Evolutionary conservation across 2,888 invertebrate genomes (phyloP), one percentile per base, ranked within the genome.

Genomic region (Dryococelus australis): DNA sequence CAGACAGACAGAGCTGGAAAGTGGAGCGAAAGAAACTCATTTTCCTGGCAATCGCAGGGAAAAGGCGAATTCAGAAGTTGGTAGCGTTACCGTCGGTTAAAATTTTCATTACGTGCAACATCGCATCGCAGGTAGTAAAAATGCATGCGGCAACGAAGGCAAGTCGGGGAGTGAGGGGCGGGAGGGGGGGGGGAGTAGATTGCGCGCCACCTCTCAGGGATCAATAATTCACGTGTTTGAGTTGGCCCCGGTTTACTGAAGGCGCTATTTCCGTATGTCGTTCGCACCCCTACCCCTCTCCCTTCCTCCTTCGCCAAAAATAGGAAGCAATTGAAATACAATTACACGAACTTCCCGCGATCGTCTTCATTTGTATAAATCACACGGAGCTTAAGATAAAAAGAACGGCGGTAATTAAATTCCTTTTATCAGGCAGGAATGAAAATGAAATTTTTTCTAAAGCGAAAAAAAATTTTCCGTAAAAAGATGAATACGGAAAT

Each of bases 21-120:
- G 65, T n/a, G 16, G 65, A n/a, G 65, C 65, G 10, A 65, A 65
- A 65, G 65, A 65, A 65, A 65, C 65, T 65, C 65, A 65, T 65
- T 65, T 65, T 65, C 65, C 65, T 20, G 65, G 65, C 65, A 65
- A 65, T 65, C 65, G 65, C 24, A 65, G 65, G 65, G n/a, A 65
- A 65, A n/a, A 65, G 65, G 65, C 65, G 65, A 65, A 65, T 65
- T 65, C 65, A 65, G 65, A 65, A 65, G 65, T 65, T 65, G 65
- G 65, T 65, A 65, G 65, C 65, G 24, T 65, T 65, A 65, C 35
- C 65, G 65, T 65, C 65, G 65, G 65, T 65, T 65, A 65, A 65
- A 65, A 65, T 65, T 65, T 65, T 65, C 65, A 65, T 65, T 65
- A 65, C 65, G 65, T 65, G 65, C 65, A 65, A 65, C 65, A 65